phyloP scores from a whole-genome alignment of 1,140 invertebrate genomes.

The Littorina saxatilis region DNA sequence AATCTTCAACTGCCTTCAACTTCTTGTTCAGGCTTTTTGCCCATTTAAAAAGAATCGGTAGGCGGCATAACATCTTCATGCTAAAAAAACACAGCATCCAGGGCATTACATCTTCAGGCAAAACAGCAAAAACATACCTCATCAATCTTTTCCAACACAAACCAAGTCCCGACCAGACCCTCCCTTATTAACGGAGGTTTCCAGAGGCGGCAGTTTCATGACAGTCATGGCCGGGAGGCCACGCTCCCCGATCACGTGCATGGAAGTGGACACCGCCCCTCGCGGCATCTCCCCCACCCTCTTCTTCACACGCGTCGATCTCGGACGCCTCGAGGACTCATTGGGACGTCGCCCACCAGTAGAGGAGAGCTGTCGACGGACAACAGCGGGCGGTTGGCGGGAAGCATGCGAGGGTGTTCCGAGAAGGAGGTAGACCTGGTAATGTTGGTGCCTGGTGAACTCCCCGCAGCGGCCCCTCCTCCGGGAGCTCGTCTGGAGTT shows the following conservation, averaged over 20 bases:
- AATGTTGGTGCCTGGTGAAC: not conserved
- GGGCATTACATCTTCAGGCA: too few relatives aligned
- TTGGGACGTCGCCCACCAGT: not conserved
- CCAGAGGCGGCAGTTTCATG: conserved; percentile 57
- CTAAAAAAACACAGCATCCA: too few relatives aligned
- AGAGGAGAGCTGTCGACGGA: conserved; percentile 17
- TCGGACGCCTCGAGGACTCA: not conserved
- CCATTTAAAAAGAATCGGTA: too few relatives aligned
- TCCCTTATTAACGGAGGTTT: conserved; percentile 27
- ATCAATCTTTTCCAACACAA: conserved; percentile 18
- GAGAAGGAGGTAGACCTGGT: not conserved
- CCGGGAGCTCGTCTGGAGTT: not conserved
- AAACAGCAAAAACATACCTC: too few relatives aligned
- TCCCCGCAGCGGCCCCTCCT: not conserved
- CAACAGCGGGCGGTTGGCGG: not conserved
- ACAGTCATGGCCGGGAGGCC: conserved; percentile 34
- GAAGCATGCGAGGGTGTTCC: not conserved
- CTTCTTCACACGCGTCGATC: conserved; percentile 18
- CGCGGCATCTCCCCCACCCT: not conserved
- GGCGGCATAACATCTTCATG: too few relatives aligned
- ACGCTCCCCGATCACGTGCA: not conserved
- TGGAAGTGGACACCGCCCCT: conserved; percentile 9
- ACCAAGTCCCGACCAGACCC: conserved; percentile 11
- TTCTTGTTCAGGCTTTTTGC: too few relatives aligned
- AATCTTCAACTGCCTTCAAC: too few relatives aligned